Evolutionary conservation across 2,113 vertebrate genomes (phyloP).

Genomic region (Indri indri): DNA sequence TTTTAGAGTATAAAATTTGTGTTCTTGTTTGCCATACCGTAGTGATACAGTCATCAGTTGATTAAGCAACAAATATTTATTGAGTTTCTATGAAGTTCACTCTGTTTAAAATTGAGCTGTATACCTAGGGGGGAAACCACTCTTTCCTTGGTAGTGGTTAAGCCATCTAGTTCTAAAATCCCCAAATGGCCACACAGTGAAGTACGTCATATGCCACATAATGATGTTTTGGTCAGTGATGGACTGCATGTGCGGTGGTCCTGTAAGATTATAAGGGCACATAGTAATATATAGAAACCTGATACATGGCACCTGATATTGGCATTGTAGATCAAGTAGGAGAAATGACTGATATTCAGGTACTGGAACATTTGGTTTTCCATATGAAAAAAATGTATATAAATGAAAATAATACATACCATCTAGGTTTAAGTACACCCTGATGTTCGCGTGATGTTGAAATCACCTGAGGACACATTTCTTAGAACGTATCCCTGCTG

Average conservation of each 20-base stretch:
- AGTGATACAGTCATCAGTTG: not conserved
- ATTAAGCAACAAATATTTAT: not conserved
- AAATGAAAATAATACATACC: not conserved
- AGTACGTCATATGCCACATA: not conserved
- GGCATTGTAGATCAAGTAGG: not conserved
- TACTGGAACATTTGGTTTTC: not conserved
- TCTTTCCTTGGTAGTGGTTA: not conserved
- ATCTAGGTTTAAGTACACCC: not conserved
- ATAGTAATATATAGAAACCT: not conserved
- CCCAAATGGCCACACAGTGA: not conserved
- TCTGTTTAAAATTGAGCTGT: not conserved
- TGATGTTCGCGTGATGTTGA: not conserved
- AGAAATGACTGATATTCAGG: not conserved
- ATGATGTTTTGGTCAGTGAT: not conserved
- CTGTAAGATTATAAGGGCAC: not conserved
- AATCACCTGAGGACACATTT: not conserved
- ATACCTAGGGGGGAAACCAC: rapidly evolving
- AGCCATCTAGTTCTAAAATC: not conserved
- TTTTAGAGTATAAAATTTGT: not conserved
- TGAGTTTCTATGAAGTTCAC: not conserved
- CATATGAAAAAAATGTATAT: not conserved
- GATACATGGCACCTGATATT: not conserved
- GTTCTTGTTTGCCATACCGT: rapidly evolving
- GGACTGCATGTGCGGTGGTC: not conserved
- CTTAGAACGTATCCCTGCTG: not conserved